Evolutionary conservation across 2,888 invertebrate genomes (phyloP).

Genomic region (Liodrosophila aerea): DNA sequence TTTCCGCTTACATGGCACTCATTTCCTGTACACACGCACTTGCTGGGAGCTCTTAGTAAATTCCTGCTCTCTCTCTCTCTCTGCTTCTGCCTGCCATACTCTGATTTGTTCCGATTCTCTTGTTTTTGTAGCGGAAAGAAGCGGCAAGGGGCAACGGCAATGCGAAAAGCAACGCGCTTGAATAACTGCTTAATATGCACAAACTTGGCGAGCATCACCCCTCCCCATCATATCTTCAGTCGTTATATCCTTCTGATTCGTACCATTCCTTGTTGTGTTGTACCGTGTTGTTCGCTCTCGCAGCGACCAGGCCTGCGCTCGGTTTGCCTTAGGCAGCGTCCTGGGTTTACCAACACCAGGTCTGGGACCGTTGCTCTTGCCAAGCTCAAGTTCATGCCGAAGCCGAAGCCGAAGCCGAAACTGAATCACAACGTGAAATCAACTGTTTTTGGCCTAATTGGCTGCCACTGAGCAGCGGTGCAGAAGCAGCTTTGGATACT

Average conservation of each 20-base stretch:
- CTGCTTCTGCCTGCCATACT: neutral
- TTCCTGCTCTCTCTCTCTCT: constrained; percentile 6
- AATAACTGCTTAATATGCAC: constrained; percentile 76
- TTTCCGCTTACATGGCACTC: constrained; percentile 72
- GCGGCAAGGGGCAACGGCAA: neutral
- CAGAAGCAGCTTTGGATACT: constrained; percentile 44
- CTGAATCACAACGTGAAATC: neutral
- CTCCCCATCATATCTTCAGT: constrained; percentile 35
- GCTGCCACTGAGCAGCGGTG: constrained; percentile 63
- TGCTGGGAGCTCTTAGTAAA: too few relatives aligned
- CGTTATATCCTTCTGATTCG: constrained; percentile 39
- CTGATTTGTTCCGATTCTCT: constrained; percentile 13
- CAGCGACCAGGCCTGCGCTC: constrained; percentile 25
- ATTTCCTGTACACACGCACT: constrained; percentile 54
- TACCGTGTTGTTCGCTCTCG: neutral
- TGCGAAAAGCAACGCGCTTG: constrained; percentile 36
- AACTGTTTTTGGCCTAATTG: constrained; percentile 64
- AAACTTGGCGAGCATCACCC: constrained; percentile 52
- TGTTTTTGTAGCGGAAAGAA: constrained; percentile 25
- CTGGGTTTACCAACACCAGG: neutral
- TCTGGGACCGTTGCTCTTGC: neutral
- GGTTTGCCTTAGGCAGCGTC: constrained; percentile 35
- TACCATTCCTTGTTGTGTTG: too few relatives aligned
- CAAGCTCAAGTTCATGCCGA: neutral
- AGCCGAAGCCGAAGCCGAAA: constrained; percentile 1